These are phyloP conservation scores for Epizoanthus rinbou DNA, from an alignment of 92 coral and sea anemone genomes.

Conservation along the genomic window DNA sequence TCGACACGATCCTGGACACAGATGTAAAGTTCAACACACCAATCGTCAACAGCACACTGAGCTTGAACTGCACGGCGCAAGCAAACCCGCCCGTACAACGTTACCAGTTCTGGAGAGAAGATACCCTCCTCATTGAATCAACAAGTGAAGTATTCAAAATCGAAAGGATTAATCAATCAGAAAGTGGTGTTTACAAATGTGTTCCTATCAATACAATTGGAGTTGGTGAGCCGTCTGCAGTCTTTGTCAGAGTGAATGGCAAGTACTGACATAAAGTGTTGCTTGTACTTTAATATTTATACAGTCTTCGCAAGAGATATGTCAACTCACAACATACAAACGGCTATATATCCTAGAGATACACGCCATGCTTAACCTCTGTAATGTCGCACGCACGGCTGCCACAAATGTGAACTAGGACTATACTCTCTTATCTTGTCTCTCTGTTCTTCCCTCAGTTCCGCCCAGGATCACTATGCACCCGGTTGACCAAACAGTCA, in stretches of 20 bases:
- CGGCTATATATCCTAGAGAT: too few species aligned
- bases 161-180: neutral
- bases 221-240: slow-evolving; percentile 2
- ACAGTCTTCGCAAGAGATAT: neutral
- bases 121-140: neutral
- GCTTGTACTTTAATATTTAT: neutral
- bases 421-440: too few species aligned
- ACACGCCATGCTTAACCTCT: too few species aligned
- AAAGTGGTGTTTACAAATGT: slow-evolving; percentile 1
- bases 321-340: too few species aligned
- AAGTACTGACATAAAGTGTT: neutral
- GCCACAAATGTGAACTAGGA: too few species aligned
- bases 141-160: neutral
- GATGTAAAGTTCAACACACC: neutral
- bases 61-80: slow-evolving; percentile 1
- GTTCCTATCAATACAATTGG: slow-evolving; percentile 7
- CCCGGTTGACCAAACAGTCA: neutral
- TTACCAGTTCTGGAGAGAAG: slow-evolving; percentile 20
- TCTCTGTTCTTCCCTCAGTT: neutral
- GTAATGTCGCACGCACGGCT: too few species aligned
- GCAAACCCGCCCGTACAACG: slow-evolving; percentile 21
- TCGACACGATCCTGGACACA: neutral
- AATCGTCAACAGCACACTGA: neutral
- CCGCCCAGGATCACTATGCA: neutral
- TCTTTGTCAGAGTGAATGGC: slow-evolving; percentile 12